Percentiles rank a stretch among this genome's conserved stretches.
Evolutionary conservation across 1,140 invertebrate genomes (phyloP).

Genomic region (Drosophila triauraria): DNA sequence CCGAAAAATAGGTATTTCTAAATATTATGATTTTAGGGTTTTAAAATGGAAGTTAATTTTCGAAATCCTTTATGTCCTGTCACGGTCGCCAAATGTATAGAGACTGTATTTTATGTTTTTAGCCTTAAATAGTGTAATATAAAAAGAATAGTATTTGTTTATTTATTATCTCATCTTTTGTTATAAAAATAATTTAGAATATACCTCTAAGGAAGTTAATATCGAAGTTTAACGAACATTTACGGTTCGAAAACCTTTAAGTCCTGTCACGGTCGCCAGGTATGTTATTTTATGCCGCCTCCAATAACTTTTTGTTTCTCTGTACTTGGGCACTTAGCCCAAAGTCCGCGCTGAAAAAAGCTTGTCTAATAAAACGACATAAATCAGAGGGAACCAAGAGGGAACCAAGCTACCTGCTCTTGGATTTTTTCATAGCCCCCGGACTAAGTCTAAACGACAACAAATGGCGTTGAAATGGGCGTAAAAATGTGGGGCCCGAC

Average conservation of each 20-base stretch:
- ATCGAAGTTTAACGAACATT: too few relatives aligned
- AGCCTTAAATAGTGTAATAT: background rate
- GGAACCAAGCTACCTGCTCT: slow-evolving; percentile 45
- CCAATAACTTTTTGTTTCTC: background rate
- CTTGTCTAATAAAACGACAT: slow-evolving; percentile 48
- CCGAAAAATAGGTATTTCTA: background rate
- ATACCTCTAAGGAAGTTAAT: background rate
- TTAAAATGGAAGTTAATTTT: background rate
- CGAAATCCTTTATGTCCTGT: too few relatives aligned
- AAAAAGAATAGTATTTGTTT: background rate
- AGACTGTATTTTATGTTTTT: too few relatives aligned
- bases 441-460: slow-evolving; percentile 39
- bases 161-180: too few relatives aligned
- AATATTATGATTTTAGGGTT: too few relatives aligned
- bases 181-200: background rate
- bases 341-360: slow-evolving; percentile 14
- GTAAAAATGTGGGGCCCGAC: slow-evolving; percentile 40
- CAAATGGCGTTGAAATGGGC: slow-evolving; percentile 55
- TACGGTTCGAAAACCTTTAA: background rate
- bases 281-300: background rate
- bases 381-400: slow-evolving; percentile 24
- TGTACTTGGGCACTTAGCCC: slow-evolving; percentile 15
- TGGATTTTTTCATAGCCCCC: slow-evolving; percentile 17
- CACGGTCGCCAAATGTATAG: too few relatives aligned
- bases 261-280: background rate